phyloP scores from a whole-genome alignment of 2,113 vertebrate species.

The Cochlearius cochlearius region DNA sequence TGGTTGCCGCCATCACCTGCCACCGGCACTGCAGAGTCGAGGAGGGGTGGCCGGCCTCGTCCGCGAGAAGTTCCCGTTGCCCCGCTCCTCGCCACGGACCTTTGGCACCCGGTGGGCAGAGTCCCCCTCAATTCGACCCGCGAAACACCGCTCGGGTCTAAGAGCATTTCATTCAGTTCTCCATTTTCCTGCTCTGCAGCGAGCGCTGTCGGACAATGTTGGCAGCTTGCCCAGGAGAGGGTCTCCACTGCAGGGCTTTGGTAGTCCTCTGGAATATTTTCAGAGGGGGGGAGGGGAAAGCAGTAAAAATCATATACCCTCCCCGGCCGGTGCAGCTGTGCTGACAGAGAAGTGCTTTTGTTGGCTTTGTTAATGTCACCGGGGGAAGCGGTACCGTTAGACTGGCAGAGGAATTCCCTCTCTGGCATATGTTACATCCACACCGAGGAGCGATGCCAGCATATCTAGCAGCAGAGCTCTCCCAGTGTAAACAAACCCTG shows the following conservation, averaged over 20 bases:
- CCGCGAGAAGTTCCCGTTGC: accelerated
- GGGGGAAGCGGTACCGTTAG: slow-evolving; percentile 14
- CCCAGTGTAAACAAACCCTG: slow-evolving; percentile 54
- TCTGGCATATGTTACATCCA: slow-evolving; percentile 64
- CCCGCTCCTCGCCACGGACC: accelerated
- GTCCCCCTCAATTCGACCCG: accelerated
- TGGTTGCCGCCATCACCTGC: not conserved
- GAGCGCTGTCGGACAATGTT: not conserved
- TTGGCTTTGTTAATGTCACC: slow-evolving; percentile 2
- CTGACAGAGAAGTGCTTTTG: slow-evolving; percentile 25
- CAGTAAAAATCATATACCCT: not conserved
- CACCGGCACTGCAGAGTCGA: not conserved
- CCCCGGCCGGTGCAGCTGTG: not conserved
- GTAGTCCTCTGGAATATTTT: not conserved
- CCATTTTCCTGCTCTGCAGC: slow-evolving; percentile 6
- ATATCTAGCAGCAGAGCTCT: slow-evolving; percentile 57
- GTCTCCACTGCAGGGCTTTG: not conserved
- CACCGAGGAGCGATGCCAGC: slow-evolving; percentile 52
- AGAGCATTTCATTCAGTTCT: not conserved
- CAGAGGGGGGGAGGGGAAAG: not conserved
- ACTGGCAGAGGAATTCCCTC: slow-evolving; percentile 66
- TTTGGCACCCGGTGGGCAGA: not conserved
- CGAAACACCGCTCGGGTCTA: not conserved
- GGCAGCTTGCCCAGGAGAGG: slow-evolving; percentile 29
- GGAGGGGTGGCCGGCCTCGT: not conserved